Evolutionary conservation across 2,888 invertebrate genomes (phyloP), one percentile per base, ranked within the genome.

Genomic region (Volucella inanis): DNA sequence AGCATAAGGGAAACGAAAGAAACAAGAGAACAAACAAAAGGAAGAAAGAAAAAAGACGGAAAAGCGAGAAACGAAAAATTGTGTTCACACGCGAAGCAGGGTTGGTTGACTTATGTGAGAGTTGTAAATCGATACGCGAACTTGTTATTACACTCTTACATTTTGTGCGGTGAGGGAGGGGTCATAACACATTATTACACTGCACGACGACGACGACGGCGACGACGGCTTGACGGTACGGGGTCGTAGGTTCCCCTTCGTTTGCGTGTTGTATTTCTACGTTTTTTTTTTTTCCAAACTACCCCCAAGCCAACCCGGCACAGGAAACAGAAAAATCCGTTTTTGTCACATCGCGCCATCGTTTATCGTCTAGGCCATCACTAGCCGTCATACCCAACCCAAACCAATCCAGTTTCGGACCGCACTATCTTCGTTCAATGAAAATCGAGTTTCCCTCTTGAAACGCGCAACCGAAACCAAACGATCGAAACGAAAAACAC

Each of bases 41-140:
- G 43, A 41, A 45, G 15, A 38, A 41, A 59, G 10, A 41, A 74
- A 55, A 38, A 65, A 54, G 52, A 64, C 57, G 14, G 15, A 12
- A 47, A 41, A 47, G 41, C 22, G 59, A 31, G 43, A 64, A 81
- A 64, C 64, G 39, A 77, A 79, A 50, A 83, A 74, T 49, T 47
- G 70, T 84, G 65, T 80, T 80, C 80, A 80, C 75, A 84, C 84
- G 84, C 84, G 74, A 84, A 76, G 54, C 80, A 84, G 80, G 80
- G 67, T 84, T 81, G 81, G 85, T 85, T 85, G 81, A 85, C 81
- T 85, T 76, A 81, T 77, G 72, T 72, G 76, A 81, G 76, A 81
- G 81, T 85, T 77, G 85, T 81, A 81, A 81, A 85, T 85, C 85
- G 81, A 85, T 85, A 81, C 81, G 85, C 81, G 85, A 85, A 85